Base-by-base conservation (phyloP, 2,797 vertebrate species). In the Acipenser ruthenus region DNA sequence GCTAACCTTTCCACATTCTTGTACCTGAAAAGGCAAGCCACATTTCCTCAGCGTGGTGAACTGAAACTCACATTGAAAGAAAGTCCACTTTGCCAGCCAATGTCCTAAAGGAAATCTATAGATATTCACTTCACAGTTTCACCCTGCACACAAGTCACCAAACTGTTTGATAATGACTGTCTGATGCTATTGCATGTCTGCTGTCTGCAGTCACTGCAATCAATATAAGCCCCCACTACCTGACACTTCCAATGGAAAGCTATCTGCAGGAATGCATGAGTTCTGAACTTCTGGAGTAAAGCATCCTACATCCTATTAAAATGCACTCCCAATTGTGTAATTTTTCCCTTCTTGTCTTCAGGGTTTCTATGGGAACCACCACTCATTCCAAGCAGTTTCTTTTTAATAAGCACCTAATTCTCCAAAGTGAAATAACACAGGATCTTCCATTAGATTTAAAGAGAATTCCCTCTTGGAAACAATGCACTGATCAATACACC, bases 1-100 rank as follows among this genome's bases (percentile, higher is more conserved):
- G 93, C 95, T 80, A 93, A 79, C 60, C 93, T 91, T 76, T 98
- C 95, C 80, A 95, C 91, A 78, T 90, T 93, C 88, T 94, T 96
- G 86, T 96, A 96, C 91, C 95, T 98, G 88, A 80, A 83, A 85
- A 79, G 84, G n/a, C 53, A 55, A n/a, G 53, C 3, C 53, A 4
- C 53, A 55, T 10, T 55, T 10, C 53, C 53, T 55, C 10, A 51
- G 37, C 58, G 50, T 8, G 64, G 60, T 50, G 52, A 65, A 58
- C 4, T 13, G 52, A n/a, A 7, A 52, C n/a, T 55, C 62, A 68
- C 66, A 61, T 23, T 37, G 67, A 68, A 65, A 52, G 66, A 74
- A 64, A 64, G 62, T 49, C 64, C 69, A 55, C 69, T 65, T 62
- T 63, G 64, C 69, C 62, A 58, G 60, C 18, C 7, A 62, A 60